Conservation (phyloP, 1,140 invertebrate species). For the Drosophila lacteicornis region DNA sequence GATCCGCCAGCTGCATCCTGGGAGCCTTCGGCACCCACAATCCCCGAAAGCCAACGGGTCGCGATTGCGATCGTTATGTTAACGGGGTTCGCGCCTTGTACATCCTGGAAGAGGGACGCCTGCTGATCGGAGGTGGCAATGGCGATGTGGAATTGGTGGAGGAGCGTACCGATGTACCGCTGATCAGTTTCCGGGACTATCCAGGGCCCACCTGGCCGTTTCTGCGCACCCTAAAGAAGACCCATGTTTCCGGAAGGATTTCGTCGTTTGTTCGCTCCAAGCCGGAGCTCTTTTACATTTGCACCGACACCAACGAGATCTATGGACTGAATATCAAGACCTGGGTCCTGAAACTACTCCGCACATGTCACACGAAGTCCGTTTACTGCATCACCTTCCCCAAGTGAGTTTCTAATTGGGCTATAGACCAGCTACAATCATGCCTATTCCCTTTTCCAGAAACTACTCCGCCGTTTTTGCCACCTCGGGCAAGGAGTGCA, state of each 20-base stretch:
- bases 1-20: conserved; percentile 87
- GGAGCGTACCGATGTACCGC: conserved; percentile 86
- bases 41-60: conserved; percentile 73
- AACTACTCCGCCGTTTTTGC: conserved; percentile 93
- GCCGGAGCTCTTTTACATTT: conserved; percentile 88
- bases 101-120: conserved; percentile 87
- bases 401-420: conserved; percentile 86
- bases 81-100: conserved; percentile 89
- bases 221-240: conserved; percentile 87
- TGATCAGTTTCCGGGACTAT: conserved; percentile 85
- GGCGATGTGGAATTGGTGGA: conserved; percentile 91
- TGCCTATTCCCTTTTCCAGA: conserved; percentile 80
- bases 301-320: conserved; percentile 92
- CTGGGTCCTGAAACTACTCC: conserved; percentile 89
- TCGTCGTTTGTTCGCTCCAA: conserved; percentile 88
- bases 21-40: conserved; percentile 88
- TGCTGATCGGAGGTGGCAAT: conserved; percentile 93
- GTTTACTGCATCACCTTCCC: conserved; percentile 95
- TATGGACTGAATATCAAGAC: conserved; percentile 90
- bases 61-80: conserved; percentile 82
- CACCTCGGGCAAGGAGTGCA: conserved; percentile 92
- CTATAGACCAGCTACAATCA: neutral
- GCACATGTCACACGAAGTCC: conserved; percentile 92
- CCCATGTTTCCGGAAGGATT: conserved; percentile 87
- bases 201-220: conserved; percentile 86